Conservation (phyloP, 2,888 invertebrate genomes). For the Phalangium opilio region DNA sequence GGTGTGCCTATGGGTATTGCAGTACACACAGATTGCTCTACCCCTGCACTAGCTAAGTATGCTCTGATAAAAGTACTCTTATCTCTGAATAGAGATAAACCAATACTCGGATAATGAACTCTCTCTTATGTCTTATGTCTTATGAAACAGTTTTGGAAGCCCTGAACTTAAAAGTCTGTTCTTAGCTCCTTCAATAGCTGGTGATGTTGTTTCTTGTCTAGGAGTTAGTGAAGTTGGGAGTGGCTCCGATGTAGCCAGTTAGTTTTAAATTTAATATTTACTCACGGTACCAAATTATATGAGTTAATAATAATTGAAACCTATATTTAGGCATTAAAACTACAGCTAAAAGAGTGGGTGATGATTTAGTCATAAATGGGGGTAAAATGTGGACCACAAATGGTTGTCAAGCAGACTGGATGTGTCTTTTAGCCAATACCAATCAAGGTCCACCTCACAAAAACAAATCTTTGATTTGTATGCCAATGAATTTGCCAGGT, state of each 20-base stretch:
- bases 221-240: slow-evolving; percentile 36
- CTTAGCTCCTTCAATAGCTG: slow-evolving; percentile 32
- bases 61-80: not conserved
- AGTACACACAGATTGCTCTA: slow-evolving; percentile 41
- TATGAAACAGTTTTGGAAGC: slow-evolving; percentile 26
- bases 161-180: slow-evolving; percentile 33
- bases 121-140: too few relatives aligned
- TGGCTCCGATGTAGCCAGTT: slow-evolving; percentile 37
- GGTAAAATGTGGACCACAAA: slow-evolving; percentile 43
- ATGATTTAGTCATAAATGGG: slow-evolving; percentile 39
- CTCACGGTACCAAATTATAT: not conserved
- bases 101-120: too few relatives aligned
- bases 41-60: slow-evolving; percentile 36
- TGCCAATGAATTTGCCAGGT: slow-evolving; percentile 37
- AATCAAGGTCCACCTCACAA: slow-evolving; percentile 31
- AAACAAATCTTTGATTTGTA: slow-evolving; percentile 40
- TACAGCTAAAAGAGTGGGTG: slow-evolving; percentile 33
- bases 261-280: slow-evolving; percentile 12
- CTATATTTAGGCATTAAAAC: slow-evolving; percentile 34
- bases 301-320: not conserved
- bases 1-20: slow-evolving; percentile 35
- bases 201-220: slow-evolving; percentile 34
- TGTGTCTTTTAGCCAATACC: slow-evolving; percentile 40
- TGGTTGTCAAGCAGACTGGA: slow-evolving; percentile 41
- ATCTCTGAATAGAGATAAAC: too few relatives aligned